A percentile compares a stretch with the other conserved stretches of the same genome.
These are phyloP conservation scores for Coccyzus lansbergi DNA, from an alignment of 2,797 vertebrate genomes.

Conservation along the genomic window DNA sequence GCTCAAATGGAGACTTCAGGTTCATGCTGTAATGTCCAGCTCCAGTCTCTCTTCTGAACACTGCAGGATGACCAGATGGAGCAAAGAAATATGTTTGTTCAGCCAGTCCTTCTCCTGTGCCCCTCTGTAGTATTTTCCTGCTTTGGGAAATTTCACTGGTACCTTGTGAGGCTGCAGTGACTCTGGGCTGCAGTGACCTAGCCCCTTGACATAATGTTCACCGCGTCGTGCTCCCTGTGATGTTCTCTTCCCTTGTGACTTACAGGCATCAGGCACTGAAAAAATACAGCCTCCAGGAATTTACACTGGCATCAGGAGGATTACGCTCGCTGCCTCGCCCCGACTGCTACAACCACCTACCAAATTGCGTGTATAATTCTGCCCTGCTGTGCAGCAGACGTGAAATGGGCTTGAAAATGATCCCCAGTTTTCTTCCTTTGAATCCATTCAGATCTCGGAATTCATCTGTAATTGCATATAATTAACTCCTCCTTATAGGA, in stretches of 20 bases:
- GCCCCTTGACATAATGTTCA: background rate
- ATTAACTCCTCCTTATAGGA: background rate
- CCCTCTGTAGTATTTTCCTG: background rate
- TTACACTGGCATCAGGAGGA: background rate
- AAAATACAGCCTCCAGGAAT: too few relatives aligned
- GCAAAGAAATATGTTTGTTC: background rate
- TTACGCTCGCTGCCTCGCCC: background rate
- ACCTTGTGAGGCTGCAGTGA: background rate
- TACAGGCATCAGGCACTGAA: background rate
- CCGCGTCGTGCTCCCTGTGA: background rate
- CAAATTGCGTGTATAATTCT: background rate
- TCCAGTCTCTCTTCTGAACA: background rate
- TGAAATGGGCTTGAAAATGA: background rate
- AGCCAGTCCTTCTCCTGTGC: background rate
- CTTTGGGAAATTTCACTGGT: background rate
- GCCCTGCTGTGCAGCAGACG: background rate
- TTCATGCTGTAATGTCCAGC: accelerated
- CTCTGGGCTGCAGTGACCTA: background rate
- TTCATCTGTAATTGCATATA: background rate
- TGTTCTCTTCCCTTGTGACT: background rate
- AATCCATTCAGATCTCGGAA: background rate
- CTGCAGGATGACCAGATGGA: background rate
- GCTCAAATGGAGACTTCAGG: background rate
- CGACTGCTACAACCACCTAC: background rate
- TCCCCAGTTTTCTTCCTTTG: background rate